phyloP scores from a whole-genome alignment of 2,113 vertebrate species.

The Neodon shergylaensis region DNA sequence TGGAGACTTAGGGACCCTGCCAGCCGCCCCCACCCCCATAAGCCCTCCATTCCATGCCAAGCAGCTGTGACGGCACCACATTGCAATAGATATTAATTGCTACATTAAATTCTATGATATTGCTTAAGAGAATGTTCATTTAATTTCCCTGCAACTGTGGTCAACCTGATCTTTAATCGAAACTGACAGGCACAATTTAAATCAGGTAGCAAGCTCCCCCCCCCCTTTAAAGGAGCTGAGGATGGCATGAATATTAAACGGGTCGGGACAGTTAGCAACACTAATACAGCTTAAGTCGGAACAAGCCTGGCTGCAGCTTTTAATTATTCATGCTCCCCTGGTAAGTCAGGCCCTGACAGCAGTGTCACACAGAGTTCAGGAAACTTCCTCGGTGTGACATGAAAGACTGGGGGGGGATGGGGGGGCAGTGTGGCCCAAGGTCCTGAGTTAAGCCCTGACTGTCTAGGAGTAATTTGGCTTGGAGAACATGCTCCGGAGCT shows the following conservation, averaged over 20 bases:
- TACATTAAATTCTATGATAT: constrained; percentile 85
- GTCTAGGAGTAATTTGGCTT: not conserved
- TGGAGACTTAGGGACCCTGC: not conserved
- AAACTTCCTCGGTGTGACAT: constrained; percentile 64
- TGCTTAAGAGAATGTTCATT: constrained; percentile 86
- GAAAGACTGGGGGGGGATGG: constrained; percentile 16
- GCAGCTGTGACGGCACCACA: constrained; percentile 35
- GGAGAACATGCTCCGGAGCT: not conserved
- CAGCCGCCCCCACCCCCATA: not conserved
- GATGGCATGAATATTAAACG: constrained; percentile 68
- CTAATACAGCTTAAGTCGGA: constrained; percentile 71
- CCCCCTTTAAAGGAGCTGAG: constrained; percentile 75
- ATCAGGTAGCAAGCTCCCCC: constrained; percentile 79
- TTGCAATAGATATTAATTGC: constrained; percentile 84
- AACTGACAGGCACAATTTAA: constrained; percentile 87
- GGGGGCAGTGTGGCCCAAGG: not conserved
- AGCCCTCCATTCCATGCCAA: constrained; percentile 23
- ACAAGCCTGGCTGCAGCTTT: constrained; percentile 80
- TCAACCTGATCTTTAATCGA: constrained; percentile 88
- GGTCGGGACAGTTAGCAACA: constrained; percentile 74
- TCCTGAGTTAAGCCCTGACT: not conserved
- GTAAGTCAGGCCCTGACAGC: constrained; percentile 62
- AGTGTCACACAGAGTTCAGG: constrained; percentile 68
- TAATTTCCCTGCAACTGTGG: constrained; percentile 83
- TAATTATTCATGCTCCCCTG: constrained; percentile 79